Percentiles rank a stretch among this genome's conserved stretches.
Conservation (phyloP, 2,888 invertebrate species). For the Portevinia maculata region DNA sequence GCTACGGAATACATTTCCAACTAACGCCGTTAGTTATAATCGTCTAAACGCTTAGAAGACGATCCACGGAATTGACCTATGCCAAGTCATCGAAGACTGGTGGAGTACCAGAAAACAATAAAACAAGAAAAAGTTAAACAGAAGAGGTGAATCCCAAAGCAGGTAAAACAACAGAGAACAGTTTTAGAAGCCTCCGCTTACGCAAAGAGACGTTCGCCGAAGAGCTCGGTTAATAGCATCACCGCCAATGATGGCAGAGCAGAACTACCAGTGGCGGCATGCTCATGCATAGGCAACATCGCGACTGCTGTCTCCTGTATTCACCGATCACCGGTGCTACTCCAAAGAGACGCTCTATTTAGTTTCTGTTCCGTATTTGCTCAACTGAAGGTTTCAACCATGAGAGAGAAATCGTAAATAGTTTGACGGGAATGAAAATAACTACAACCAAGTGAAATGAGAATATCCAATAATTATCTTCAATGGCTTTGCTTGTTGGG, state of each 20-base stretch:
- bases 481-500: no score
- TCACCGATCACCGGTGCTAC: conserved; percentile 7
- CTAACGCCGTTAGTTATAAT: conserved; percentile 72
- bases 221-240: conserved; percentile 41
- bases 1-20: conserved; percentile 39
- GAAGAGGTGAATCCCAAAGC: conserved; percentile 63
- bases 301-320: conserved; percentile 3
- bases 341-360: conserved; percentile 36
- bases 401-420: conserved; percentile 17
- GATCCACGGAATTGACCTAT: conserved; percentile 13
- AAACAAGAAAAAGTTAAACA: conserved; percentile 20
- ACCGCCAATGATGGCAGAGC: conserved; percentile 56
- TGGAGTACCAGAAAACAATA: conserved; percentile 52
- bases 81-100: conserved; percentile 42
- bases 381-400: conserved; percentile 37
- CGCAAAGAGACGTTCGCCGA: conserved; percentile 43
- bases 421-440: conserved; percentile 24
- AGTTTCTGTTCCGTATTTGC: conserved; percentile 36
- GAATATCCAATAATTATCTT: no score
- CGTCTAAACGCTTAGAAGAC: conserved; percentile 48
- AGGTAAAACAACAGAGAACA: conserved; percentile 28
- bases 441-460: not conserved
- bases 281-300: no score
- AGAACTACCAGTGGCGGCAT: conserved; percentile 37
- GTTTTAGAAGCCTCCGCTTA: conserved; percentile 58